Evolutionary conservation across 2,888 invertebrate genomes (phyloP), one percentile per base, ranked within the genome.

Genomic region (Mimachlamys varia): DNA sequence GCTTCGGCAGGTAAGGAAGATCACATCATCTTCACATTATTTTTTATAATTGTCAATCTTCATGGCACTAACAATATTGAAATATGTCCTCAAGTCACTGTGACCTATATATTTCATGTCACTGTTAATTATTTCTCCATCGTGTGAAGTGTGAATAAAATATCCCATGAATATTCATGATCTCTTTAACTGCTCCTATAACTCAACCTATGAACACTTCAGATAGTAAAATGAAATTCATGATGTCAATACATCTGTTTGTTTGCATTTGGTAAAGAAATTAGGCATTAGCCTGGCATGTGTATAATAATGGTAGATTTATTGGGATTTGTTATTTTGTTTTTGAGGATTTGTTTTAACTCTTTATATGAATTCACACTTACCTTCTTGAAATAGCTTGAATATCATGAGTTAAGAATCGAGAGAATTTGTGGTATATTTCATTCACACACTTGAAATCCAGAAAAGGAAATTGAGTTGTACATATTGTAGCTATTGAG

Each of bases 1-100:
- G 91, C 93, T n/a, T 94, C 94, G 37, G 95, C 95, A 93, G 95
- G 95, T 95, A 91, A 91, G 94, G 38, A 22, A 87, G 62, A 55
- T 90, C 5, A 53, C 19, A n/a, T 62, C 22, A 62, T 33, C 13
- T 76, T 76, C 22, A 58, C 15, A 15, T 53, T 19, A 53, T 53
- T 17, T 53, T 17, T 19, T 2, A 17, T 53, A 17, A 1, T 76
- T 27, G 27, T 76, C 33, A 27, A 7, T 76, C 22, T 27, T 76
- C 7, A 33, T 76, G 27, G 33, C 76, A 76, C 76, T 76, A 76
- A 76, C 76, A 76, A 22, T 33, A 22, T 76, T 2, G n/a, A n/a
- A 7, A 22, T 62, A 62, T 62, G 1, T 3, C n/a, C 10, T 22
- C n/a, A 22, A 62, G 10, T 22, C 62, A 62, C 62, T 22, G 22